phyloP scores from a whole-genome alignment of 2,888 invertebrate genomes.

The Cistogaster globosa region DNA sequence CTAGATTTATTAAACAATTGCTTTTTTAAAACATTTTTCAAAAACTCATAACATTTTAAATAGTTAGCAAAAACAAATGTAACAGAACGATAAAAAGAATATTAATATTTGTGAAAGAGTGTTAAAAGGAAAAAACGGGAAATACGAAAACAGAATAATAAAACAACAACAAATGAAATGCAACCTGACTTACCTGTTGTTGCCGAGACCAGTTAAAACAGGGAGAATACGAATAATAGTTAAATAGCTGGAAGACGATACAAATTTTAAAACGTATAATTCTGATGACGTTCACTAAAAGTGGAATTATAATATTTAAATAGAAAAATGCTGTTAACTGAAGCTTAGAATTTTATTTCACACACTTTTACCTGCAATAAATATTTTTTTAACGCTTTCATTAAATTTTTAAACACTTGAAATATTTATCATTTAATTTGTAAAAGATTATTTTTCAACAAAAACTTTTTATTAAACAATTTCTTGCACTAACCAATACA shows the following conservation, averaged over 20 bases:
- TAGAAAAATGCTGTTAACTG: too few species aligned
- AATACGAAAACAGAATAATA: background rate
- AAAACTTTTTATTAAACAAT: too few species aligned
- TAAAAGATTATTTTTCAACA: background rate
- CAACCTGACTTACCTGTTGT: conserved; percentile 68
- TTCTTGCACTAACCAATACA: too few species aligned
- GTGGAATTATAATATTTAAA: background rate
- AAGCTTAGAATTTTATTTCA: background rate
- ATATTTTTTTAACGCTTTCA: conserved; percentile 12
- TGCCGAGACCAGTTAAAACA: conserved; percentile 54
- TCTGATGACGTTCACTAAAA: conserved; percentile 65
- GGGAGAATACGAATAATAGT: conserved; percentile 34
- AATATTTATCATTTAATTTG: conserved; percentile 2
- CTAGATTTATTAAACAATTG: background rate
- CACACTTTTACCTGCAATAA: background rate
- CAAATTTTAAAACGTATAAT: conserved; percentile 23
- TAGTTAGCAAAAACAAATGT: background rate
- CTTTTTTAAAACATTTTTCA: too few species aligned
- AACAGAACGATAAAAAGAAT: background rate
- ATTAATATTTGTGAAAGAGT: background rate
- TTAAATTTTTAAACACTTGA: conserved; percentile 1
- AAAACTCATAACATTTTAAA: too few species aligned
- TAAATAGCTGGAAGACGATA: conserved; percentile 33
- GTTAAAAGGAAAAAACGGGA: background rate
- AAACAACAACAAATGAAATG: conserved; percentile 21